Percentiles rank a stretch among this genome's conserved stretches.
Evolutionary conservation across 2,797 vertebrate species (phyloP).

Genomic region (Chelon auratus): DNA sequence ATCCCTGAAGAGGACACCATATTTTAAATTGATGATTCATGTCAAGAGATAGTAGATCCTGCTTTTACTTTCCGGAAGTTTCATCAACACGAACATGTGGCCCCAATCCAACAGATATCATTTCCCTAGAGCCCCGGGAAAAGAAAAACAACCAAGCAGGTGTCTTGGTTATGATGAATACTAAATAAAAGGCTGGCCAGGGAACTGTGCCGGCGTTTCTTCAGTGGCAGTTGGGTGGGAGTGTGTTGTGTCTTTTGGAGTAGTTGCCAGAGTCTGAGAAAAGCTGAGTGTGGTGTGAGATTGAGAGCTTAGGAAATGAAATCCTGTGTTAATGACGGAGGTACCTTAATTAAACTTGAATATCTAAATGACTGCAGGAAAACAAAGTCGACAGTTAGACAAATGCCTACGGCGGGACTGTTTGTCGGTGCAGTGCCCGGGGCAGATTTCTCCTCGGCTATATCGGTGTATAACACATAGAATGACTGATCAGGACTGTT

Average conservation of each 20-base stretch:
- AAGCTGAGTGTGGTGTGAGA: constrained; percentile 50
- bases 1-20: constrained; percentile 52
- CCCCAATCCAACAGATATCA: constrained; percentile 69
- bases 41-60: constrained; percentile 68
- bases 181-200: constrained; percentile 70
- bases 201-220: constrained; percentile 53
- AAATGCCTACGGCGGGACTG: constrained; percentile 68
- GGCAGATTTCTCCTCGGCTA: constrained; percentile 49
- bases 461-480: constrained; percentile 43
- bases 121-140: constrained; percentile 63
- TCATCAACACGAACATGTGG: constrained; percentile 71
- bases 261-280: constrained; percentile 50
- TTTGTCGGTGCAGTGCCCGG: constrained; percentile 49
- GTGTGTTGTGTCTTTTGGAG: constrained; percentile 47
- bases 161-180: constrained; percentile 74
- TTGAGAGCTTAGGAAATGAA: constrained; percentile 73
- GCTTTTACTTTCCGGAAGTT: constrained; percentile 63
- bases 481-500: constrained; percentile 62
- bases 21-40: constrained; percentile 72
- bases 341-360: constrained; percentile 79
- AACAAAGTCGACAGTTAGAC: constrained; percentile 73
- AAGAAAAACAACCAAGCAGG: constrained; percentile 73
- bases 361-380: constrained; percentile 69
- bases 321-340: constrained; percentile 73
- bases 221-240: constrained; percentile 43